phyloP scores from a whole-genome alignment of 1,140 invertebrate genomes.

The Chionoecetes opilio region DNA sequence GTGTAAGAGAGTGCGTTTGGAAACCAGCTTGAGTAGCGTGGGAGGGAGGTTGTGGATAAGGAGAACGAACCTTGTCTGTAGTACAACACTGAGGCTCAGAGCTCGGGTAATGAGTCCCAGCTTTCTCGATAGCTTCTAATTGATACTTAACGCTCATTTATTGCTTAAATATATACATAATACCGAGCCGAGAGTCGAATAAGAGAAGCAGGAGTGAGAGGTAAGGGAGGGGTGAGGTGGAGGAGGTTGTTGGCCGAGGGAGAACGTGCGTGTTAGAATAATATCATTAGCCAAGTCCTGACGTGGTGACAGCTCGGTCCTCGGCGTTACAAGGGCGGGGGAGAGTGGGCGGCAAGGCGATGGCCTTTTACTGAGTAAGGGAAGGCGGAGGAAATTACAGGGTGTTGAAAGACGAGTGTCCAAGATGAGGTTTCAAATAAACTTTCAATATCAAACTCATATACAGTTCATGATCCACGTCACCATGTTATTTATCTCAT shows the following conservation, averaged over 20 bases:
- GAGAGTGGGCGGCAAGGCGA: neutral
- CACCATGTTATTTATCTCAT: neutral
- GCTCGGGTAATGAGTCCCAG: neutral
- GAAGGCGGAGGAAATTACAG: conserved; percentile 35
- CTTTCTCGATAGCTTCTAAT: neutral
- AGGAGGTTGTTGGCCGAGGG: neutral
- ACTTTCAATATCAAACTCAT: neutral
- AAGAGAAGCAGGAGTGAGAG: conserved; percentile 5
- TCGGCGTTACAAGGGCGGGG: neutral
- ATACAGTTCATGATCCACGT: neutral
- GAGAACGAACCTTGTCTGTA: neutral
- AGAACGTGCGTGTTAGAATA: neutral
- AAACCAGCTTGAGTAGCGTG: neutral
- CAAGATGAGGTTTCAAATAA: neutral
- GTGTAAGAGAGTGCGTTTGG: neutral
- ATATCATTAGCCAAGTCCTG: conserved; percentile 19
- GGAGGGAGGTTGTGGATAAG: conserved; percentile 28
- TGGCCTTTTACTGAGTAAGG: neutral
- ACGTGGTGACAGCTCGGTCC: conserved; percentile 18
- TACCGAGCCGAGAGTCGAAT: neutral
- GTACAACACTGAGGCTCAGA: neutral
- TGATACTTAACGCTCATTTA: neutral
- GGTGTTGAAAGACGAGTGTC: conserved; percentile 5
- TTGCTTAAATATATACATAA: conserved; percentile 10
- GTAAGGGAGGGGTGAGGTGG: neutral